Evolutionary conservation across 2,888 invertebrate genomes (phyloP), one percentile per base, ranked within the genome.

Genomic region (Sussaba pulchella): DNA sequence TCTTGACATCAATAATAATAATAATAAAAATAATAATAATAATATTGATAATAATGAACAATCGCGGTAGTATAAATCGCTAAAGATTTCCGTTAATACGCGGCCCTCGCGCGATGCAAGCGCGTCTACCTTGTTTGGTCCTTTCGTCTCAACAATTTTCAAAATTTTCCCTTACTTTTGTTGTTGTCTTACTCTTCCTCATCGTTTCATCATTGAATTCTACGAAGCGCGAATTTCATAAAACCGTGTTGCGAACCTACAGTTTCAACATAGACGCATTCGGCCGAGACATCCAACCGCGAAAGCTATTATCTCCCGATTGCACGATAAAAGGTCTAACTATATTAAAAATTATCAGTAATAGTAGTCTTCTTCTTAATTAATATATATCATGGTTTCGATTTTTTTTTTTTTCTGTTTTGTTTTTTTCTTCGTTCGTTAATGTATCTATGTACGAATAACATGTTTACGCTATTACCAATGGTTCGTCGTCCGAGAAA

Each of bases 401-500:
- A 41, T 66, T 71, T 66, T 36, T 57, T 50, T 50, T 63, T 52
- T 17, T 52, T 17, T 52, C 59, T 31, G n/a, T 41, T 41, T 19
- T 59, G 31, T 59, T 14, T 72, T 67, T 19, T 50, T 75, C 39
- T 67, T 8, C 43, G 9, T 43, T 26, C 66, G 43, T 75, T 19
- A 24, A 45, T 70, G 59, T 31, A 67, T 78, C 69, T 71, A 47
- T 83, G 76, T 70, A 67, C 69, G 70, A 76, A 59, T 74, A 76
- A 74, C 88, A 76, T 80, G 61, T 88, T 95, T 94, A 98, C 87
- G 98, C 97, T 91, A 98, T 96, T 87, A 98, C 98, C 86, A 98
- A 94, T 73, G 98, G 98, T 93, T 98, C 98, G 92, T 98, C 98
- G 92, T 98, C 98, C 0, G 98, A 97, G 92, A 98, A 98, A 31